Percentiles rank a stretch among this genome's conserved stretches.
Evolutionary conservation across 2,797 vertebrate genomes (phyloP).

Genomic region (Eupleurogrammus muticus): DNA sequence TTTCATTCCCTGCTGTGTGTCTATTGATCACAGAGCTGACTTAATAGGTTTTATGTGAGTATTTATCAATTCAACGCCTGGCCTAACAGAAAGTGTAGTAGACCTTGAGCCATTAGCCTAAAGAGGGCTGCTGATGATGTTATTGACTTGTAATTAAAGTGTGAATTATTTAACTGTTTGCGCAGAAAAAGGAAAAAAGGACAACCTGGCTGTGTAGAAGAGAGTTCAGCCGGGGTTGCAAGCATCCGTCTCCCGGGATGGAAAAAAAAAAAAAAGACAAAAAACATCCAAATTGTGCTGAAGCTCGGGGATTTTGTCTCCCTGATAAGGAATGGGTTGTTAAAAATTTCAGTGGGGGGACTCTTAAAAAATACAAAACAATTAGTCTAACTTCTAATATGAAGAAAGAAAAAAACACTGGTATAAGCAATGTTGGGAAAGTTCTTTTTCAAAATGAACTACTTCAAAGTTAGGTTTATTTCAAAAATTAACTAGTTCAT

Average conservation of each 20-base stretch:
- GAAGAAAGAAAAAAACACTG: too few species aligned
- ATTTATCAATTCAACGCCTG: constrained; percentile 54
- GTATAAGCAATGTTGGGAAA: too few species aligned
- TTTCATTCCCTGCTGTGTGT: constrained; percentile 34
- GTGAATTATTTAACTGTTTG: constrained; percentile 75
- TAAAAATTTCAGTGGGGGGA: too few species aligned
- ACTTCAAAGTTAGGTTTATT: too few species aligned
- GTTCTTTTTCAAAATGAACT: too few species aligned
- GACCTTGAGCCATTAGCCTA: constrained; percentile 63
- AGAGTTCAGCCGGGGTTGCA: constrained; percentile 13
- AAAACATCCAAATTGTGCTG: too few species aligned
- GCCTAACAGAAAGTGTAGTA: constrained; percentile 44
- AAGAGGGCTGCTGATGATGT: constrained; percentile 65
- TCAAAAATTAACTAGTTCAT: too few species aligned
- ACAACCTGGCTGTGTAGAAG: background rate
- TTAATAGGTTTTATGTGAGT: constrained; percentile 50
- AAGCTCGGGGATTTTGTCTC: too few species aligned
- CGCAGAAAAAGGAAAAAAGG: constrained; percentile 30
- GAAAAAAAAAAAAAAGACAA: too few species aligned
- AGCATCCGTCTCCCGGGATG: background rate
- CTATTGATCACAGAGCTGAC: constrained; percentile 35
- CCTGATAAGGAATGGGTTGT: too few species aligned
- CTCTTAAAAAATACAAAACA: too few species aligned
- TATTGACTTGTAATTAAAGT: constrained; percentile 77
- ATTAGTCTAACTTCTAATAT: too few species aligned